These are phyloP conservation scores for Pipistrellus kuhlii DNA, from an alignment of 2,797 vertebrate species.

Conservation along the genomic window DNA sequence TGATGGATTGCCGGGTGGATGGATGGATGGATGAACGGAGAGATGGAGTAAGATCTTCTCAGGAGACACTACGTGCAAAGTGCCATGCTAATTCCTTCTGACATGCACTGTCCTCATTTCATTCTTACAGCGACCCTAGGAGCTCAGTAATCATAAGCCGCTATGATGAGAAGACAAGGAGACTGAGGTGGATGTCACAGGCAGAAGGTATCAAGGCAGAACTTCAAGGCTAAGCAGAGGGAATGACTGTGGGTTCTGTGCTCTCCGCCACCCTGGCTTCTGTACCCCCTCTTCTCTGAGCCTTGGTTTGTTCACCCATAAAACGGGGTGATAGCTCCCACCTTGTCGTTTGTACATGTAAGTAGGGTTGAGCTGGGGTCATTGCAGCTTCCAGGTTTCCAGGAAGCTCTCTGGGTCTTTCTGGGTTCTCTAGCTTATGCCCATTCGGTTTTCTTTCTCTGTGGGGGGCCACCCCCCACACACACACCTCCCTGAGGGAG, in stretches of 20 bases:
- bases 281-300: background rate
- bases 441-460: background rate
- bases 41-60: background rate
- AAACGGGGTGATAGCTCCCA: background rate
- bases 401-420: background rate
- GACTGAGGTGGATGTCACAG: background rate
- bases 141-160: background rate
- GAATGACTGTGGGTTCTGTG: rapidly evolving
- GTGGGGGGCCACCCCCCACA: too few relatives aligned
- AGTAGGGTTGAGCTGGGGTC: background rate
- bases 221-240: background rate
- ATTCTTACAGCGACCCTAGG: background rate
- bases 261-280: background rate
- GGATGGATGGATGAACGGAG: background rate
- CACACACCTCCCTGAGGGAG: background rate
- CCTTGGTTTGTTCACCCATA: background rate
- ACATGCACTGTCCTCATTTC: background rate
- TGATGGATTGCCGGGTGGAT: background rate
- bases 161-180: background rate
- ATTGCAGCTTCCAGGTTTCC: background rate
- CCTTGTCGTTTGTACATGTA: background rate
- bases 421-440: background rate
- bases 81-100: background rate
- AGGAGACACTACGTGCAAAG: background rate
- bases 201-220: background rate